Percentiles rank a stretch among this genome's conserved stretches.
Conservation (phyloP, 2,888 invertebrate genomes). For the Acleris literana region DNA sequence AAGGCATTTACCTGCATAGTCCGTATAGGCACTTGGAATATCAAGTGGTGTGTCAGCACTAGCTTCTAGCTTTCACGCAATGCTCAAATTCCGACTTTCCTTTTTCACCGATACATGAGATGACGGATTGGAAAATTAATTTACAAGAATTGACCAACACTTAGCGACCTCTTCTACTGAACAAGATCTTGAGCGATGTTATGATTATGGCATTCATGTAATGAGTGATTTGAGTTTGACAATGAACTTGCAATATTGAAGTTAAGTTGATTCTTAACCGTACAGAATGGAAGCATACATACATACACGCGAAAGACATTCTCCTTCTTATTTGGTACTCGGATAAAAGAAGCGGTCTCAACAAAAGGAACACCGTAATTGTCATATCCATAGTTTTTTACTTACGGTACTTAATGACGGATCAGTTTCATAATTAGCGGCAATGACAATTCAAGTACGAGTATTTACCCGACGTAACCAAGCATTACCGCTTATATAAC, state of each 20-base stretch:
- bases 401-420: background rate
- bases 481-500: slow-evolving; percentile 27
- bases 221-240: too few relatives aligned
- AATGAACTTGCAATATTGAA: too few relatives aligned
- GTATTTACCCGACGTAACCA: slow-evolving; percentile 16
- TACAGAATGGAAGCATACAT: too few relatives aligned
- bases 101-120: slow-evolving; percentile 11
- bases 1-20: slow-evolving; percentile 11
- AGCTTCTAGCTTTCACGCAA: slow-evolving; percentile 18
- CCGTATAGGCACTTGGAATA: background rate
- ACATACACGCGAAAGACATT: too few relatives aligned
- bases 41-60: slow-evolving; percentile 12
- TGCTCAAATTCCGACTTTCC: slow-evolving; percentile 28
- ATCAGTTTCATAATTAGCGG: slow-evolving; percentile 14
- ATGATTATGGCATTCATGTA: background rate
- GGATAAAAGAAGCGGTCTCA: background rate
- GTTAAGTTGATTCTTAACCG: too few relatives aligned
- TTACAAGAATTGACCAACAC: background rate
- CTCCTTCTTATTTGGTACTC: too few relatives aligned
- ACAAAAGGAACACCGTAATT: background rate
- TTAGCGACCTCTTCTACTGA: background rate
- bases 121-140: slow-evolving; percentile 11
- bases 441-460: slow-evolving; percentile 12
- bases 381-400: background rate
- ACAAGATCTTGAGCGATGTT: background rate